Base-by-base conservation (phyloP, 2,113 vertebrate species). In the Trinectes maculatus region DNA sequence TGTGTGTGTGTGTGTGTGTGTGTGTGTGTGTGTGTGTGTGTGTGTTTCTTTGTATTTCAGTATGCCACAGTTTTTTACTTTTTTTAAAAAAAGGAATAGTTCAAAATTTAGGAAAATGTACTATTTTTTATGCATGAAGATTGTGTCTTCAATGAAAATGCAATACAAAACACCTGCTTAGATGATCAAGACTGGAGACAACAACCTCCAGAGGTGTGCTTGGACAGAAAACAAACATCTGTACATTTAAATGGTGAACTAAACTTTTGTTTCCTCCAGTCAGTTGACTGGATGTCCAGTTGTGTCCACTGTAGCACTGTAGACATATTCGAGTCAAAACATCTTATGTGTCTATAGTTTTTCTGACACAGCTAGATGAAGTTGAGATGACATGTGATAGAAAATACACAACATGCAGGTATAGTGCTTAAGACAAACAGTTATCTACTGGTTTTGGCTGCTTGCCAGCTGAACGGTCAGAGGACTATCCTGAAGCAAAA, bases 341-440 rank as follows among this genome's bases (percentile, higher is more conserved):
- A 37, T 70, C 21, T 13, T 47, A 52, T 71, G 52, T 72, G 55
- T 33, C 31, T 8, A 31, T n/a, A n/a, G n/a, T n/a, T n/a, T n/a
- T 28, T 48, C 46, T 3, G 19, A 16, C 46, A 48, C 16, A 48
- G 1, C 59, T 2, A 34, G 46, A 80, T 52, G 62, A 40, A 36
- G 33, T 42, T 1, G 49, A 51, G 70, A 64, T 68, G 55, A 48
- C 19, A 16, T 13, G 31, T 49, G 42, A 71, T 9, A 26, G 51
- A 28, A 64, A 28, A 29, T 4, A 34, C 8, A 29, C n/a, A n/a
- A n/a, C n/a, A n/a, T n/a, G n/a, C n/a, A n/a, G n/a, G n/a, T n/a
- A n/a, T 24, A 26, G 34, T 48, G 42, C 51, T 19, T 1, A 24
- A 55, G 22, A 61, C 61, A 83, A 83, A 85, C 65, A 84, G 16